Conservation (phyloP, 2,113 vertebrate genomes). For the Hippocampus comes region DNA sequence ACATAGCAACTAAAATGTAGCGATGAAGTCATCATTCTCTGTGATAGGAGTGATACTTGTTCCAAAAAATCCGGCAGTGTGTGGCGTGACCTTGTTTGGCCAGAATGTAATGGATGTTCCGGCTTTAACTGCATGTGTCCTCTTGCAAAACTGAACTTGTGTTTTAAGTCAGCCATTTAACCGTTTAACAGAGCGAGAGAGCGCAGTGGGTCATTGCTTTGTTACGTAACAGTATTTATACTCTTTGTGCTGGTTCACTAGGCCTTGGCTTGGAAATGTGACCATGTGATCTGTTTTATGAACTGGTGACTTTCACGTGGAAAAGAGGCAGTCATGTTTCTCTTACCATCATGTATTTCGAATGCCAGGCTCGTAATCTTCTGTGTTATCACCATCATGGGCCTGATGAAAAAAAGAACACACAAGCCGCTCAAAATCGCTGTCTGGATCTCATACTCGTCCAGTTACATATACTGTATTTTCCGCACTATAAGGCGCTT, state of each 20-base stretch:
- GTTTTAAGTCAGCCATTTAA: slow-evolving; percentile 18
- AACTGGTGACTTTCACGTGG: slow-evolving; percentile 29
- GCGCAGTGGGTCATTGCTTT: slow-evolving; percentile 3
- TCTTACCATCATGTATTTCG: slow-evolving; percentile 95
- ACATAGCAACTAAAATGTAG: slow-evolving; percentile 14
- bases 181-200: neutral
- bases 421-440: neutral
- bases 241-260: slow-evolving; percentile 39
- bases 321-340: neutral
- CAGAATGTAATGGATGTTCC: neutral
- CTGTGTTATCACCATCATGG: slow-evolving; percentile 99
- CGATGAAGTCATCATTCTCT: slow-evolving; percentile 16
- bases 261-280: slow-evolving; percentile 15
- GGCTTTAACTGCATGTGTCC: neutral
- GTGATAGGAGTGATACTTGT: neutral
- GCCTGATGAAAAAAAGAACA: slow-evolving; percentile 69
- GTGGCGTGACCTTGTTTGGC: neutral
- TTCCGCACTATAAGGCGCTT: too few species aligned
- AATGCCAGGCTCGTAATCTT: slow-evolving; percentile 98
- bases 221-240: slow-evolving; percentile 47
- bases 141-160: neutral
- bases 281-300: slow-evolving; percentile 13
- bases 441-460: neutral
- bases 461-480: neutral
- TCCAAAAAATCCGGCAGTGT: slow-evolving; percentile 1